Conservation (phyloP, 2,797 vertebrate genomes). For the Tympanoctomys barrerae region DNA sequence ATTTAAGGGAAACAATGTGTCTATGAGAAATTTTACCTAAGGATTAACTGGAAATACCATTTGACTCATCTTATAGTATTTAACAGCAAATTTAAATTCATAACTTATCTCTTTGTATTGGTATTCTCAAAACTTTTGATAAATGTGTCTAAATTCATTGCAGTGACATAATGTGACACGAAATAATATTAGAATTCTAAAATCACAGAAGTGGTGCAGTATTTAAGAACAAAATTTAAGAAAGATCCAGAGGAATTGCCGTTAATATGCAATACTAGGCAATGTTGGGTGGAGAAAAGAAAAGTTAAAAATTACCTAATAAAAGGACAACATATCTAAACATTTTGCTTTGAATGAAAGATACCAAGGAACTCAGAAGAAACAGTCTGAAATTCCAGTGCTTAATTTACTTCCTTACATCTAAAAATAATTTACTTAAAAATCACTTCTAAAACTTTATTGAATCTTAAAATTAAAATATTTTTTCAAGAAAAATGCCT, state of each 20-base stretch:
- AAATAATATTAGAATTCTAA: conserved; percentile 46
- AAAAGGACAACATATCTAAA: background rate
- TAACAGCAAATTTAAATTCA: conserved; percentile 71
- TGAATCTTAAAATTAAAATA: background rate
- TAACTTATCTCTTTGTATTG: conserved; percentile 44
- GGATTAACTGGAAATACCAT: conserved; percentile 32
- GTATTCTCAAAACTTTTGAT: conserved; percentile 70
- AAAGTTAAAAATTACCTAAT: background rate
- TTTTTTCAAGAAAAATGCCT: background rate
- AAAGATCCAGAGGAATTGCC: background rate
- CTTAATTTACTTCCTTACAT: background rate
- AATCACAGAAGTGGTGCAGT: conserved; percentile 32
- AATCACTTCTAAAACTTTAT: background rate
- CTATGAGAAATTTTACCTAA: conserved; percentile 17
- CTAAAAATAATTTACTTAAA: background rate
- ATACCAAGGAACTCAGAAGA: background rate
- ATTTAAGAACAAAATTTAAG: conserved; percentile 29
- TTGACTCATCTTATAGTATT: conserved; percentile 43
- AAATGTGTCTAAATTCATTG: conserved; percentile 63
- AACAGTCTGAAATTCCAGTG: background rate
- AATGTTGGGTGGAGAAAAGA: background rate
- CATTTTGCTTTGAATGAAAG: background rate
- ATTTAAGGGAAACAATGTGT: background rate
- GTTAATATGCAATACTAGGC: background rate
- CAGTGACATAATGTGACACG: conserved; percentile 56